Evolutionary conservation across 2,888 invertebrate genomes (phyloP), one percentile per base, ranked within the genome.

Genomic region (Oeneis ivallda): DNA sequence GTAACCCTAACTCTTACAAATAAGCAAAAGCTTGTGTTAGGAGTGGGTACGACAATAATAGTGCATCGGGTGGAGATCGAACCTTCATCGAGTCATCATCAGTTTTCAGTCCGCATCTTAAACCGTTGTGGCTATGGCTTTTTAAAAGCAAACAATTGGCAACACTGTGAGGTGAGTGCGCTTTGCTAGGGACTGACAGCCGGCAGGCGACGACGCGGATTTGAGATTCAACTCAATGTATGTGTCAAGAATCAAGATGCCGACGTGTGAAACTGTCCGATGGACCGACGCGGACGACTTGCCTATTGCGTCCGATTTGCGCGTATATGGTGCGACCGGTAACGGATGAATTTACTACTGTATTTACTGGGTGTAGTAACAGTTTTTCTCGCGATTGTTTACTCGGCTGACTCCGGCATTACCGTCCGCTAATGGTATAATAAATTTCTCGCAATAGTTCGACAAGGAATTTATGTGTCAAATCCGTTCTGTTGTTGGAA

Each of bases 241-340:
- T 72, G 32, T 69, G 72, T 71, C 66, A 59, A 66, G 67, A 66
- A 71, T 71, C 66, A 59, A 66, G 67, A 66, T 68, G 65, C 52
- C 59, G 66, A 73, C 70, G 74, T 74, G 74, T 74, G 73, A 75
- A 71, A 66, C 71, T 69, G 65, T 71, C 65, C 62, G 72, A 68
- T 69, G 53, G 45, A 66, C 68, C 67, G 72, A 71, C 26, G 26
- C 26, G 26, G 26, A 13, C 68, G 65, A 65, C 67, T 61, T 49
- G 64, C 65, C 64, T 64, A 63, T 66, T 62, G 62, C 64, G 59
- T 61, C 66, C 54, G 68, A 67, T 66, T 53, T 62, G 66, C 39
- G 65, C 71, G 65, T 70, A 70, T 68, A 73, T 61, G 72, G 70
- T 52, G 67, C 65, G 37, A 63, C 59, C 64, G 50, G 45, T 69